Conservation (phyloP, 2,888 invertebrate species). For the Tortrix viridana region DNA sequence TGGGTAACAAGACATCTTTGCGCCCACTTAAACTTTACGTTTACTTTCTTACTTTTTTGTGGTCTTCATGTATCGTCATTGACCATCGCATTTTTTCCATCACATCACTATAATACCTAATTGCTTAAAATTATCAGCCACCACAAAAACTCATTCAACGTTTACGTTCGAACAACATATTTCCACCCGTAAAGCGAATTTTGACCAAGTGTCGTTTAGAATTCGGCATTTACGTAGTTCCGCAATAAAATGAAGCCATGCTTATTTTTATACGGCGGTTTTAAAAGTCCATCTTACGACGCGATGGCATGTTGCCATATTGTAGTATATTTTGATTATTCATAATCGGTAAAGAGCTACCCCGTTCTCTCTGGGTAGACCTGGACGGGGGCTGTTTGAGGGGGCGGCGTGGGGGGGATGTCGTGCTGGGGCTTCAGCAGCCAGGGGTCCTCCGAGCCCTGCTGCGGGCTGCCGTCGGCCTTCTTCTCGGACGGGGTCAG, state of each 20-base stretch:
- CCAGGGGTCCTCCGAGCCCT: constrained; percentile 60
- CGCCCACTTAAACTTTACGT: no score
- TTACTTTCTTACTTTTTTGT: no score
- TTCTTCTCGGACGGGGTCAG: constrained; percentile 70
- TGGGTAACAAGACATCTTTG: no score
- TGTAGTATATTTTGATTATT: constrained; percentile 51
- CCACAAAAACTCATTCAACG: constrained; percentile 6
- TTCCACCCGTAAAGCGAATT: neutral
- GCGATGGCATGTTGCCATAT: constrained; percentile 77
- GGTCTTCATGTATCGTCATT: constrained; percentile 2
- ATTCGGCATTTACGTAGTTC: constrained; percentile 61
- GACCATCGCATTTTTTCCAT: neutral
- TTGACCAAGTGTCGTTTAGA: constrained; percentile 50
- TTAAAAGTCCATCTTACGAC: constrained; percentile 65
- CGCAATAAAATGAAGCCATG: constrained; percentile 56
- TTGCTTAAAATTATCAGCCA: constrained; percentile 4
- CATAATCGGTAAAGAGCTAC: constrained; percentile 58
- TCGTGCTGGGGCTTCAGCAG: constrained; percentile 74
- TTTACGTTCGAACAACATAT: constrained; percentile 16
- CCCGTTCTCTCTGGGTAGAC: constrained; percentile 76
- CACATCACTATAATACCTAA: neutral
- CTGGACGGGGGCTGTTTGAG: constrained; percentile 62
- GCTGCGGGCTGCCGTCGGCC: constrained; percentile 55
- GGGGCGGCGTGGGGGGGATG: constrained; percentile 76
- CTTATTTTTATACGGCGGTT: constrained; percentile 71